Evolutionary conservation across 1,140 invertebrate genomes (phyloP), one percentile per base, ranked within the genome.

Genomic region (Wiebesia pumilae): DNA sequence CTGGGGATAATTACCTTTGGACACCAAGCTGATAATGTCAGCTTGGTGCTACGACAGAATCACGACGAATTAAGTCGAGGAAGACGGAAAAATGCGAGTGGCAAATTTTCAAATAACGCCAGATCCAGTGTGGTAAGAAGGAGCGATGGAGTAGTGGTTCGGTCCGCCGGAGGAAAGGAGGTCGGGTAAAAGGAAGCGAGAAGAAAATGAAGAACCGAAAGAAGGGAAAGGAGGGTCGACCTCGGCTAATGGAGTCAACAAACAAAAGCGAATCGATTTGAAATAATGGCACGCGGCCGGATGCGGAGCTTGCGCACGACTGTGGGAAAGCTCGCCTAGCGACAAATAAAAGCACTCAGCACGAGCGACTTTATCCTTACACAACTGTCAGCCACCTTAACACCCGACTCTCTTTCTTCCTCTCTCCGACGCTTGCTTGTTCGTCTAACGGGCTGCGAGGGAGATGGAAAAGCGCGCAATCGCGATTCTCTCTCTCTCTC

Each of bases 311-410:
- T 89, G 89, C 84, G 78, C 84, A 58, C 73, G 77, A 54, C 79
- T 35, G 58, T 40, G 58, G 35, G 79, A 85, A 77, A 86, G 86
- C 84, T 86, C 71, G 75, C 73, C 69, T 84, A 7, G 88, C 90
- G 91, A 91, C 91, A 93, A 93, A 92, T 93, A 92, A 92, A 93
- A 93, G 92, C 91, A 92, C 92, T 93, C 91, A 93, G 91, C 90
- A 89, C 88, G 90, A 91, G 90, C 91, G 90, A 90, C 91, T 93
- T 93, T 93, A 93, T 93, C 91, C 90, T 93, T 91, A 91, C 91
- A 92, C 91, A 92, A 92, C 92, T 91, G 92, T 92, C 92, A 92
- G 90, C 86, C 90, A 90, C 91, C 92, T 92, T 92, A 91, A 91
- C 90, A 91, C 90, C 89, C 83, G 67, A 67, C 85, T 89, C 88